These are phyloP conservation scores for Macrobrachium rosenbergii DNA, from an alignment of 1,140 invertebrate genomes.

Conservation along the genomic window DNA sequence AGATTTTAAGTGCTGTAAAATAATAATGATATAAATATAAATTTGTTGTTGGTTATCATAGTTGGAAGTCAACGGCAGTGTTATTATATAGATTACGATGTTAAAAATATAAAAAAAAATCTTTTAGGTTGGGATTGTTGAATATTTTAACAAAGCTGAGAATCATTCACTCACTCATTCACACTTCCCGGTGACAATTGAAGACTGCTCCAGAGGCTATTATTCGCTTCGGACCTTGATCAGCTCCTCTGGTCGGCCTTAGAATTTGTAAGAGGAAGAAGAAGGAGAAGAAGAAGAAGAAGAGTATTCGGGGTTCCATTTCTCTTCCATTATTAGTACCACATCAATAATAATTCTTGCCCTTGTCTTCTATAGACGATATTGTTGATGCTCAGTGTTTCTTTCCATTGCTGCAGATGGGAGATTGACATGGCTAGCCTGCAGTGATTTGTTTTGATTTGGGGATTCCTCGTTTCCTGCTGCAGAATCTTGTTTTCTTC, in stretches of 20 bases:
- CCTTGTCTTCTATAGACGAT: slow-evolving; percentile 60
- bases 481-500: too few species aligned
- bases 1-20: slow-evolving; percentile 50
- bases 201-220: background rate
- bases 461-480: background rate
- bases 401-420: slow-evolving; percentile 34
- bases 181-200: slow-evolving; percentile 40
- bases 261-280: background rate
- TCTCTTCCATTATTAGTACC: slow-evolving; percentile 27
- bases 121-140: slow-evolving; percentile 47
- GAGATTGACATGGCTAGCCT: background rate
- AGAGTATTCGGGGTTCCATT: slow-evolving; percentile 39
- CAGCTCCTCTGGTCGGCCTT: too few species aligned
- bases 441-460: background rate
- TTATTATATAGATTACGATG: slow-evolving; percentile 58
- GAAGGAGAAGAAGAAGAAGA: background rate
- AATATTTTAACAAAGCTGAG: slow-evolving; percentile 54
- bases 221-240: too few species aligned
- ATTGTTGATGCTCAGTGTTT: slow-evolving; percentile 57
- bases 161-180: slow-evolving; percentile 25
- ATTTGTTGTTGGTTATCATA: slow-evolving; percentile 56
- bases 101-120: slow-evolving; percentile 13
- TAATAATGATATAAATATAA: slow-evolving; percentile 35
- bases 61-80: slow-evolving; percentile 60
- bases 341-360: slow-evolving; percentile 58